Evolutionary conservation across 2,797 vertebrate species (phyloP).

Genomic region (Borostomias antarcticus): DNA sequence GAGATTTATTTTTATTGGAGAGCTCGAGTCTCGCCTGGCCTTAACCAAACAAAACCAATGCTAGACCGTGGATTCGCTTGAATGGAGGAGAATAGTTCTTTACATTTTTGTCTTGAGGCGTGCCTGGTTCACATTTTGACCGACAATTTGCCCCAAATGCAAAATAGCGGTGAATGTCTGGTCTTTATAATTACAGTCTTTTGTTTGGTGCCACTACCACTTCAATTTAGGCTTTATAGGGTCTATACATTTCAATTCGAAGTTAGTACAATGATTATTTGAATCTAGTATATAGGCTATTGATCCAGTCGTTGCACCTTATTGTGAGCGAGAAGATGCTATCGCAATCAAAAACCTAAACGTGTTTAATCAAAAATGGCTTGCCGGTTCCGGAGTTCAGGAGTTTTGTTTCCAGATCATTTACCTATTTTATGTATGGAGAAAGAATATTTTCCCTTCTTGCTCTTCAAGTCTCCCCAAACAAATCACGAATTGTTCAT

Average conservation of each 20-base stretch:
- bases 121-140: conserved; percentile 88
- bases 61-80: conserved; percentile 88
- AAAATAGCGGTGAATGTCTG: conserved; percentile 4
- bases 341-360: not conserved
- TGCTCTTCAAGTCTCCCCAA: conserved; percentile 65
- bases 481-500: conserved; percentile 89
- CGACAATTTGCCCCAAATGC: conserved; percentile 52
- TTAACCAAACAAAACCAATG: conserved; percentile 97
- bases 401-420: conserved; percentile 8
- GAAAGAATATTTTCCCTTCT: conserved; percentile 68
- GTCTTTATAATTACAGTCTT: not conserved
- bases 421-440: conserved; percentile 39
- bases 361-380: too few species aligned
- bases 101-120: conserved; percentile 82
- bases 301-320: not conserved
- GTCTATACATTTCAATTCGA: not conserved
- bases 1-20: conserved; percentile 99
- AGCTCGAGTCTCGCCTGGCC: conserved; percentile 93
- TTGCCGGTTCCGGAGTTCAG: too few species aligned
- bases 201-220: not conserved
- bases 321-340: too few species aligned
- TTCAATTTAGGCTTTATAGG: not conserved
- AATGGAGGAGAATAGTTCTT: conserved; percentile 89
- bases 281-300: not conserved
- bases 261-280: not conserved